A percentile compares a stretch with the other conserved stretches of the same genome.
These are phyloP conservation scores for Frieseomelitta varia DNA, from an alignment of 1,140 invertebrate genomes.

Conservation along the genomic window DNA sequence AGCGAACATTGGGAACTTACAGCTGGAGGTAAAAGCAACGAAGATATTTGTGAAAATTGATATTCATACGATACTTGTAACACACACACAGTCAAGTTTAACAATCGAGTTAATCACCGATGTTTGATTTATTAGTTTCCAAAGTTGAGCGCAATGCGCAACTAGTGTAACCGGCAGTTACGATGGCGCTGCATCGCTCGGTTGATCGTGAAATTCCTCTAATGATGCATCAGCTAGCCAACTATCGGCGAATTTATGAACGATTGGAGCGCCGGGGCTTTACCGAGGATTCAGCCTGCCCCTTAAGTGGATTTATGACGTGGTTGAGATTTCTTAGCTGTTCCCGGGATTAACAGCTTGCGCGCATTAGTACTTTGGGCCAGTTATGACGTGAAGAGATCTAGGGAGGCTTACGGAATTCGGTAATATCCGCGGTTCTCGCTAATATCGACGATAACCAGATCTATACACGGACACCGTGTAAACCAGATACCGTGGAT, in stretches of 20 bases:
- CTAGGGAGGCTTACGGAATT: neutral
- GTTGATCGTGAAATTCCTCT: neutral
- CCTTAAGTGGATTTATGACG: conserved; percentile 20
- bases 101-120: too few species aligned
- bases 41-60: too few species aligned
- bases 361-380: neutral
- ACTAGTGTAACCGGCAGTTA: conserved; percentile 45
- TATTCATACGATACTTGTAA: too few species aligned
- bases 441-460: neutral
- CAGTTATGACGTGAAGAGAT: neutral
- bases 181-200: conserved; percentile 26
- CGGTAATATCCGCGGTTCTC: neutral
- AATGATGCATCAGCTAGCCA: neutral
- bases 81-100: too few species aligned
- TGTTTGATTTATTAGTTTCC: too few species aligned
- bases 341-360: conserved; percentile 5
- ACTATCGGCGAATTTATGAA: conserved; percentile 7
- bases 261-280: neutral
- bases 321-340: conserved; percentile 20
- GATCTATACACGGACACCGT: neutral
- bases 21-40: too few species aligned
- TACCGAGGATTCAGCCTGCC: neutral
- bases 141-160: conserved; percentile 38
- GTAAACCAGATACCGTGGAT: too few species aligned
- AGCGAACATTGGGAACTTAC: neutral